Evolutionary conservation across 1,140 invertebrate species (phyloP).

Genomic region (Drosophila ananassae): DNA sequence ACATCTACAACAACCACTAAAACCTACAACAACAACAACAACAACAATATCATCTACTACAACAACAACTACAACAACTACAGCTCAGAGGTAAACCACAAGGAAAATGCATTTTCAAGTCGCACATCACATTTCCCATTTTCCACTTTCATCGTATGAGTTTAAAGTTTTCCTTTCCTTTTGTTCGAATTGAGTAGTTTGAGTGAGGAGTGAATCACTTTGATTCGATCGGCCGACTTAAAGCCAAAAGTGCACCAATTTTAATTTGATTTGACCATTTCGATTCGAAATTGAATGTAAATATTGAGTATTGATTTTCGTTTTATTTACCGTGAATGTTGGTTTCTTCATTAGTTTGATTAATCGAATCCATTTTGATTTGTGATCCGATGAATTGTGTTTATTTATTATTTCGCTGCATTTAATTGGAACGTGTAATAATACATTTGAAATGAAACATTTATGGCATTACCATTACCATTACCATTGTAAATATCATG

Average conservation of each 20-base stretch:
- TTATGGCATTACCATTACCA: slow-evolving; percentile 20
- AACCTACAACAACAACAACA: slow-evolving; percentile 51
- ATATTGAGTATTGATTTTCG: slow-evolving; percentile 32
- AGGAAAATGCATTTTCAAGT: slow-evolving; percentile 71
- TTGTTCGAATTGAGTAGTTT: slow-evolving; percentile 26
- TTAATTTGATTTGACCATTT: slow-evolving; percentile 30
- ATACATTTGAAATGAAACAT: slow-evolving; percentile 46
- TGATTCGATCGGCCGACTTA: slow-evolving; percentile 5
- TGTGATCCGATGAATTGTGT: slow-evolving; percentile 28
- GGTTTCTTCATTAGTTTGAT: slow-evolving; percentile 43
- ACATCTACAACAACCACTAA: slow-evolving; percentile 37
- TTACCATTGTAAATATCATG: slow-evolving; percentile 18
- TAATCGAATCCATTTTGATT: slow-evolving; percentile 33
- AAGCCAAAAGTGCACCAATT: slow-evolving; percentile 30
- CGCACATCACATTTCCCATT: slow-evolving; percentile 61
- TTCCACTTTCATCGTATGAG: slow-evolving; percentile 41
- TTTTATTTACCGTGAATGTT: slow-evolving; percentile 5
- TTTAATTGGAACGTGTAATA: slow-evolving; percentile 42
- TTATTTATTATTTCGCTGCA: slow-evolving; percentile 23
- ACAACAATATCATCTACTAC: slow-evolving; percentile 48
- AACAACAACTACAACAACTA: slow-evolving; percentile 50
- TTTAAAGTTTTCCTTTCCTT: slow-evolving; percentile 19
- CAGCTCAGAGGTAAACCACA: slow-evolving; percentile 83
- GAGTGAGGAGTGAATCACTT: slow-evolving; percentile 33
- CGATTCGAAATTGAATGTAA: slow-evolving; percentile 35